These are phyloP conservation scores for Sebastes diploproa DNA, from an alignment of 2,797 vertebrate species.

Conservation along the genomic window DNA sequence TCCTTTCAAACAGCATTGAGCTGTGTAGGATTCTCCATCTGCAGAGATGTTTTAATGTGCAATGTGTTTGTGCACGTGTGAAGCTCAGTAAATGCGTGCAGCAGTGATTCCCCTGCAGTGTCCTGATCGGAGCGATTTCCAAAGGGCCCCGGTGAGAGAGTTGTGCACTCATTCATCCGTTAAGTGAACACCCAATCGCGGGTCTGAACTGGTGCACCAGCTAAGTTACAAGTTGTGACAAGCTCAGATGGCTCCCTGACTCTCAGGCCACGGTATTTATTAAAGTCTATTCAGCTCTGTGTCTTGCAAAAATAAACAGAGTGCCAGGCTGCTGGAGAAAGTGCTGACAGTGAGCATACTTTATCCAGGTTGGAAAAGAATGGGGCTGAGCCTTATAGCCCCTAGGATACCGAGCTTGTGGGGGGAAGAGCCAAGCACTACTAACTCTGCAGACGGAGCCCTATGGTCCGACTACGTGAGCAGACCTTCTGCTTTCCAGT, in stretches of 20 bases:
- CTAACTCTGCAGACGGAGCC: constrained; percentile 44
- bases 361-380: constrained; percentile 79
- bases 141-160: constrained; percentile 50
- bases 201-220: constrained; percentile 68
- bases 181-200: constrained; percentile 63
- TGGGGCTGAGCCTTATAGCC: constrained; percentile 62
- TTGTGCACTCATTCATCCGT: constrained; percentile 66
- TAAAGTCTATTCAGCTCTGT: constrained; percentile 82
- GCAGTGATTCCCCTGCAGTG: constrained; percentile 37
- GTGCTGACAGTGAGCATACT: constrained; percentile 83
- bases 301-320: constrained; percentile 85
- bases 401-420: constrained; percentile 55
- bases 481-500: constrained; percentile 69
- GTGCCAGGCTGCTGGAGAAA: constrained; percentile 79
- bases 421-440: constrained; percentile 14
- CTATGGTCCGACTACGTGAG: constrained; percentile 22
- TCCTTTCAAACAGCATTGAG: not conserved
- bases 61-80: constrained; percentile 2
- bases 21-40: not conserved
- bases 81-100: constrained; percentile 20
- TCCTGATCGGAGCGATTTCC: constrained; percentile 51
- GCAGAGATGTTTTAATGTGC: not conserved
- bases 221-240: constrained; percentile 86
- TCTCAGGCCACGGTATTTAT: constrained; percentile 81
- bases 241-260: constrained; percentile 81